Conservation (phyloP, 2,797 vertebrate genomes). For the Phalloptychus januarius region DNA sequence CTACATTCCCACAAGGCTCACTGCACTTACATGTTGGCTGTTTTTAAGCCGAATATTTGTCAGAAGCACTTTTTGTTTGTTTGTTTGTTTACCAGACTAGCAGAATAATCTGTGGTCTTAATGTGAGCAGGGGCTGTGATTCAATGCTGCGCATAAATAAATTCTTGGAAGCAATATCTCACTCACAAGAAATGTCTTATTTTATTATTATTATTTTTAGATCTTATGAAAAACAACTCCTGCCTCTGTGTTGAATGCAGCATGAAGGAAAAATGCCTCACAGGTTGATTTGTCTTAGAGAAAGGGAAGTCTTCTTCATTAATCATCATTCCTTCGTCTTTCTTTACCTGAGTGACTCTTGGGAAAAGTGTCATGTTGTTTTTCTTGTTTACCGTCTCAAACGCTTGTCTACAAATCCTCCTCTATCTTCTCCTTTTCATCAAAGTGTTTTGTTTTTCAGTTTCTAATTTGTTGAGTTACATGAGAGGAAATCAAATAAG, state of each 20-base stretch:
- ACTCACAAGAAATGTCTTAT: constrained; percentile 42
- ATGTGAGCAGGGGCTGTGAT: constrained; percentile 38
- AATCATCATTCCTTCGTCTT: constrained; percentile 26
- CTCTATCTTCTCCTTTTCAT: constrained; percentile 31
- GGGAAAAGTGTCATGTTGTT: constrained; percentile 23
- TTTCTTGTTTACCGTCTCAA: constrained; percentile 49
- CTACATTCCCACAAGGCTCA: constrained; percentile 56
- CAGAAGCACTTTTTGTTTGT: constrained; percentile 49
- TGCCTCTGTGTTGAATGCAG: constrained; percentile 34
- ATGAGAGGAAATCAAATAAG: constrained; percentile 15
- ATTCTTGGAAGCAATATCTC: constrained; percentile 60
- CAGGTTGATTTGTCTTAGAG: constrained; percentile 62
- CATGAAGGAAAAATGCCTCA: constrained; percentile 41
- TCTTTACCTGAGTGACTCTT: constrained; percentile 15
- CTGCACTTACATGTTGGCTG: constrained; percentile 44
- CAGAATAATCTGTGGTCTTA: constrained; percentile 39
- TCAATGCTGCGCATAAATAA: constrained; percentile 37
- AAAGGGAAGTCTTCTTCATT: constrained; percentile 76
- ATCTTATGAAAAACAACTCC: constrained; percentile 12
- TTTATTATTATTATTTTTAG: background rate
- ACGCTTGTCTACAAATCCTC: constrained; percentile 34
- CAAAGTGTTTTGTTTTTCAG: constrained; percentile 19
- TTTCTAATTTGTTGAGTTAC: background rate
- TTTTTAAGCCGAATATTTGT: constrained; percentile 26
- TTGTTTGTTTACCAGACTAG: constrained; percentile 16